Evolutionary conservation across 2,797 vertebrate genomes (phyloP), one percentile per base, ranked within the genome.

Genomic region (Urophycis tenuis): DNA sequence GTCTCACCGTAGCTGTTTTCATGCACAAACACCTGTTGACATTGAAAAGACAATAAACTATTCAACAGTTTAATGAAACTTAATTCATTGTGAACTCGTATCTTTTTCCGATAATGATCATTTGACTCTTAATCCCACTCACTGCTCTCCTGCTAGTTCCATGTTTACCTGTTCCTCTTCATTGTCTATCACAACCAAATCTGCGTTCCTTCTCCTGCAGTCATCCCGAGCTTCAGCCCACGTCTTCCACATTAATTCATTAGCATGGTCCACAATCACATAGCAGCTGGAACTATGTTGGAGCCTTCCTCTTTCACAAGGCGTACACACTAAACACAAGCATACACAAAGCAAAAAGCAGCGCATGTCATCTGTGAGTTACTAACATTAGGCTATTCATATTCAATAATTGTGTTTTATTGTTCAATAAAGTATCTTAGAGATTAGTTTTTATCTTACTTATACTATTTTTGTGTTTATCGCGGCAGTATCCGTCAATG

Each of bases 401-500:
- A 67, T n/a, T n/a, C n/a, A n/a, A n/a, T 67, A 67, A 29, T 12
- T 67, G 60, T 25, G 60, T 67, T 29, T 60, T 60, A 2, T 25
- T 60, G n/a, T 32, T 69, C n/a, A 72, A n/a, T 30, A 34, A 73
- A 35, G 1, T 5, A 73, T 0, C 11, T 31, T 0, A 34, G 14
- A 35, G 35, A 1, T 1, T 15, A 10, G 3, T 1, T 72, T n/a
- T 29, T 41, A 79, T 76, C 19, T 80, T 82, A 82, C 0, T 0
- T 0, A 0, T 1, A 79, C 60, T 29, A 22, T n/a, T n/a, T n/a
- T n/a, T 17, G 22, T 29, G 10, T 19, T 0, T 0, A 12, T 2
- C 6, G 3, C 75, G 74, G 74, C 90, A 92, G 80, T 88, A 91
- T 4, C n/a, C 0, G 6, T 83, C 7, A 29, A 86, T 64, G 75